A percentile compares a stretch with the other conserved stretches of the same genome.
phyloP scores from a whole-genome alignment of 2,113 vertebrate species.

The Tamias sibiricus region DNA sequence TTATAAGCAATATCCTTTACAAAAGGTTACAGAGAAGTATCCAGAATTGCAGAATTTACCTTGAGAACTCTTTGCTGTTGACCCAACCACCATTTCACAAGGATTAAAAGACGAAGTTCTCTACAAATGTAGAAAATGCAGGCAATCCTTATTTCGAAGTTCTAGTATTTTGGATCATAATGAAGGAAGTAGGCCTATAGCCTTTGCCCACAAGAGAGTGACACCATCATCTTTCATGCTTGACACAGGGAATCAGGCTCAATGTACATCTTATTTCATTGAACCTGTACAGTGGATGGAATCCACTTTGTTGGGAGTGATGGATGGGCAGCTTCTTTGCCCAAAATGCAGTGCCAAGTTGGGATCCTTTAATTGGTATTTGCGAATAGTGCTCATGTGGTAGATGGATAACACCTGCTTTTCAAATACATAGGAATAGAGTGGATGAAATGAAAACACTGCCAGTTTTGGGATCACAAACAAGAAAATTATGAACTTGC shows the following conservation, averaged over 20 bases:
- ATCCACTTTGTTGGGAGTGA: slow-evolving; percentile 90
- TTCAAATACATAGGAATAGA: slow-evolving; percentile 96
- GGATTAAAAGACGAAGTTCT: slow-evolving; percentile 87
- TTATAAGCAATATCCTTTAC: slow-evolving; percentile 95
- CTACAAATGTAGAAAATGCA: slow-evolving; percentile 98
- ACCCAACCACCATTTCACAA: slow-evolving; percentile 87
- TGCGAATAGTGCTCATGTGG: slow-evolving; percentile 97
- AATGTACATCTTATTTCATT: slow-evolving; percentile 95
- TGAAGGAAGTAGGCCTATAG: slow-evolving; percentile 88
- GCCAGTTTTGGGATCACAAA: slow-evolving; percentile 72
- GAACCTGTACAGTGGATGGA: slow-evolving; percentile 99
- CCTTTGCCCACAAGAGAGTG: slow-evolving; percentile 92
- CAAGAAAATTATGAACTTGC: slow-evolving; percentile 41
- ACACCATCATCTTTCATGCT: slow-evolving; percentile 57
- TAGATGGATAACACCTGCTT: slow-evolving; percentile 95
- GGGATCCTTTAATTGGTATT: slow-evolving; percentile 96
- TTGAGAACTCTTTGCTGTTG: slow-evolving; percentile 93
- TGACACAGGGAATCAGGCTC: slow-evolving; percentile 45
- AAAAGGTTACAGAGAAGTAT: slow-evolving; percentile 90
- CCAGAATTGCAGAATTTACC: slow-evolving; percentile 92
- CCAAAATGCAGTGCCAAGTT: slow-evolving; percentile 95
- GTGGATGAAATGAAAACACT: slow-evolving; percentile 93
- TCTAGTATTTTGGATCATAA: slow-evolving; percentile 93
- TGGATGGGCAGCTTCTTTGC: slow-evolving; percentile 97
- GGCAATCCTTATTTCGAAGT: slow-evolving; percentile 91